Evolutionary conservation across 1,140 invertebrate species (phyloP).

Genomic region (Hirudo medicinalis): DNA sequence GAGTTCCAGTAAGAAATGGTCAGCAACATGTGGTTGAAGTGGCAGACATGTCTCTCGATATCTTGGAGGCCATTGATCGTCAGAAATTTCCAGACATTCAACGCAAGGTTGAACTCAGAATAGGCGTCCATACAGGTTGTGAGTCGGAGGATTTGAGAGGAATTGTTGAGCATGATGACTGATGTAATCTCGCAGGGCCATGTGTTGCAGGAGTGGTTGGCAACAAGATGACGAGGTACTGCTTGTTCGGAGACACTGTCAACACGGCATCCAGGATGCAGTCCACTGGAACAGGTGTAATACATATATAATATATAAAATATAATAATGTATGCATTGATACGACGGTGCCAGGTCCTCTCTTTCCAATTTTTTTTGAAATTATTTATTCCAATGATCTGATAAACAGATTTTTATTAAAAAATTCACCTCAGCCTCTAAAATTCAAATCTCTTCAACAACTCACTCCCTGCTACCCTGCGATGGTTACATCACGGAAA

Average conservation of each 20-base stretch:
- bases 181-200: not conserved
- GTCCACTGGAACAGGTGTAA: not conserved
- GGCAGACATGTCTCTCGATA: constrained; percentile 16
- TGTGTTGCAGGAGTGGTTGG: constrained; percentile 8
- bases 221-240: constrained; percentile 12
- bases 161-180: not conserved
- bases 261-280: constrained; percentile 10
- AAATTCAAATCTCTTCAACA: not conserved
- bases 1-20: constrained; percentile 51
- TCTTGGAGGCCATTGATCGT: constrained; percentile 9
- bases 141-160: not conserved
- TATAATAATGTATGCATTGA: too few species aligned
- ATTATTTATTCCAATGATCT: not conserved
- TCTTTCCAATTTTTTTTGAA: not conserved
- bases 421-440: not conserved
- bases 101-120: not conserved
- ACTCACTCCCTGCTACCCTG: not conserved
- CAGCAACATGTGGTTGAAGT: constrained; percentile 18
- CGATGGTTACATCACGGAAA: not conserved
- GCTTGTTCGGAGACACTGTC: constrained; percentile 9
- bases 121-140: constrained; percentile 17
- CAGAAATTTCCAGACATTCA: constrained; percentile 10
- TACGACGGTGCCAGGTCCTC: not conserved
- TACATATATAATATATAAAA: not conserved
- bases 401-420: too few species aligned